phyloP scores from a whole-genome alignment of 1,140 invertebrate genomes.

The Drosophila burlai region DNA sequence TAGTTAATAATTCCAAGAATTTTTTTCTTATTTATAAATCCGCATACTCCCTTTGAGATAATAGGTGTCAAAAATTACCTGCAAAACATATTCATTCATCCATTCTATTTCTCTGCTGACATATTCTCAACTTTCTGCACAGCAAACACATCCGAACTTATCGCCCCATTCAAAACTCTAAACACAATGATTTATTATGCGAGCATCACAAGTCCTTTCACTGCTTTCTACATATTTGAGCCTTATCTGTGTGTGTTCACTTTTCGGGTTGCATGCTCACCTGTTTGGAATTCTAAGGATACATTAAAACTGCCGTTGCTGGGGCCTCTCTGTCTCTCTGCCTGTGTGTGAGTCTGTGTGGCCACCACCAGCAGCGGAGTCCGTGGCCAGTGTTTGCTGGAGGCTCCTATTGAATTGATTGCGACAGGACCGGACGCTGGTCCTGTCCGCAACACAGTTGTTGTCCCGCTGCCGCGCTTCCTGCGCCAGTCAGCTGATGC shows the following conservation, averaged over 20 bases:
- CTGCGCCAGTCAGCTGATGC: slow-evolving; percentile 76
- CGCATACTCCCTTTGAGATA: too few species aligned
- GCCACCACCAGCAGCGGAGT: too few species aligned
- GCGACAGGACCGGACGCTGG: slow-evolving; percentile 57
- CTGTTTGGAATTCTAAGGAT: slow-evolving; percentile 83
- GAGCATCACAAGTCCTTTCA: slow-evolving; percentile 29
- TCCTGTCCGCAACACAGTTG: slow-evolving; percentile 57
- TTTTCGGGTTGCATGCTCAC: slow-evolving; percentile 67
- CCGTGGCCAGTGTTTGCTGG: slow-evolving; percentile 61
- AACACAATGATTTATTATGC: slow-evolving; percentile 43
- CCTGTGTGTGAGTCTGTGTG: slow-evolving; percentile 13
- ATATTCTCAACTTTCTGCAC: slow-evolving; percentile 13
- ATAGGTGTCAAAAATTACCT: neutral
- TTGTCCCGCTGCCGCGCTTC: slow-evolving; percentile 59
- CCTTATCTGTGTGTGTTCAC: slow-evolving; percentile 40
- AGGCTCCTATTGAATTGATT: slow-evolving; percentile 67
- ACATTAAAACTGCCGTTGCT: slow-evolving; percentile 75
- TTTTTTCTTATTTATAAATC: neutral
- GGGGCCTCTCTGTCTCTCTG: slow-evolving; percentile 24
- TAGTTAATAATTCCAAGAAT: neutral
- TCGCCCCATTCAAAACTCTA: slow-evolving; percentile 29
- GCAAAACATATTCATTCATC: neutral
- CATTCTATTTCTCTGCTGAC: slow-evolving; percentile 1
- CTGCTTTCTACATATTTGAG: slow-evolving; percentile 14
- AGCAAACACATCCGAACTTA: slow-evolving; percentile 26